phyloP scores from a whole-genome alignment of 2,888 invertebrate genomes.

The Octonoba sinensis region DNA sequence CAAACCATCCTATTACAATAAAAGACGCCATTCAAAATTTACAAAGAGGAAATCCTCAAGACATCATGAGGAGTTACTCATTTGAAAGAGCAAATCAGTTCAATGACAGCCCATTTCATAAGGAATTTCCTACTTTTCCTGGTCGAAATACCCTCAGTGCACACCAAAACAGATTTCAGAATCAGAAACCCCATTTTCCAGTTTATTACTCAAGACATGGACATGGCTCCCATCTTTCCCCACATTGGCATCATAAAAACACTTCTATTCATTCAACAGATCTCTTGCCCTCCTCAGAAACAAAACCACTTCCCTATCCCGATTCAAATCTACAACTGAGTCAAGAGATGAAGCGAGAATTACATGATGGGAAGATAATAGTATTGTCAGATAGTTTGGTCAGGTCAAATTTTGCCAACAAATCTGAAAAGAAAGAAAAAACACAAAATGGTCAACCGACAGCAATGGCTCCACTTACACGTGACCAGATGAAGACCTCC shows the following conservation, averaged over 20 bases:
- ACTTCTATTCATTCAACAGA: not conserved
- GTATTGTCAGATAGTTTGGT: constrained; percentile 50
- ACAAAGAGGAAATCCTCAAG: not conserved
- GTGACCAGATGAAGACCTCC: too few species aligned
- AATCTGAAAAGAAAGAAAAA: not conserved
- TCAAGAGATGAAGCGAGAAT: constrained; percentile 47
- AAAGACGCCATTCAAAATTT: constrained; percentile 19
- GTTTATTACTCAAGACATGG: not conserved
- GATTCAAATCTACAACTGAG: constrained; percentile 18
- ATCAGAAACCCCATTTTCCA: not conserved
- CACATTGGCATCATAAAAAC: constrained; percentile 13
- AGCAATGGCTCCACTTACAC: too few species aligned
- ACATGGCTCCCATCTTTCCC: constrained; percentile 21
- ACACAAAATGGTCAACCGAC: not conserved
- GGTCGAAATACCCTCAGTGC: not conserved
- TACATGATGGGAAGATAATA: constrained; percentile 49
- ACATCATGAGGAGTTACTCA: not conserved
- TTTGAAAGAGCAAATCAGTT: not conserved
- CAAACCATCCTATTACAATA: not conserved
- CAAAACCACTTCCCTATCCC: not conserved
- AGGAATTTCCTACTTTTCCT: not conserved
- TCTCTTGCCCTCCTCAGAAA: not conserved
- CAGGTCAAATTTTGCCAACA: constrained; percentile 29
- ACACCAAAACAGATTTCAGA: not conserved
- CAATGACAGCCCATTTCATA: not conserved